Evolutionary conservation across 2,797 vertebrate species (phyloP).

Genomic region (Prunella strophiata): DNA sequence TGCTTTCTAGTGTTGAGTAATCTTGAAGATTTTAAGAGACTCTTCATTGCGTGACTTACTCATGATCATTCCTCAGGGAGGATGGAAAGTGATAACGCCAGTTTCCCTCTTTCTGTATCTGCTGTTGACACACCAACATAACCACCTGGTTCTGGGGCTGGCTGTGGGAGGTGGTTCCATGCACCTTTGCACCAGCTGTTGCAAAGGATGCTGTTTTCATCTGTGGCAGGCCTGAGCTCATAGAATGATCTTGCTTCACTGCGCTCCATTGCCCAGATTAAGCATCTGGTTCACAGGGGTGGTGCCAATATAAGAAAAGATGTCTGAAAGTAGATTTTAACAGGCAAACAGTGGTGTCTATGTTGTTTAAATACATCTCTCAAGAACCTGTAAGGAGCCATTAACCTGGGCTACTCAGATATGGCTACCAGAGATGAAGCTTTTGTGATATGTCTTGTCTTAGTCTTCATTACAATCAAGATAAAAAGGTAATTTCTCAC

Average conservation of each 20-base stretch:
- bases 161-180: neutral
- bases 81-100: neutral
- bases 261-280: neutral
- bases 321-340: neutral
- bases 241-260: neutral
- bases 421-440: neutral
- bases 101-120: neutral
- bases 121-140: neutral
- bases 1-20: neutral
- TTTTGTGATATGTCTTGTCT: neutral
- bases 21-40: neutral
- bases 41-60: neutral
- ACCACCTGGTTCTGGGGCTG: neutral
- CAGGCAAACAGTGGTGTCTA: neutral
- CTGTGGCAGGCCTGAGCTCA: fast-evolving
- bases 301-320: neutral
- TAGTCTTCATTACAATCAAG: neutral
- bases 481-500: neutral
- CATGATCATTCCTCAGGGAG: neutral
- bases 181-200: neutral
- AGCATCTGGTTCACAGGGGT: neutral
- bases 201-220: neutral
- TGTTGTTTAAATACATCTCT: neutral
- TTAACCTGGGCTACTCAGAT: neutral
- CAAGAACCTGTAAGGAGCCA: neutral